Conservation (phyloP, 2,113 vertebrate species). For the Camelus dromedarius region DNA sequence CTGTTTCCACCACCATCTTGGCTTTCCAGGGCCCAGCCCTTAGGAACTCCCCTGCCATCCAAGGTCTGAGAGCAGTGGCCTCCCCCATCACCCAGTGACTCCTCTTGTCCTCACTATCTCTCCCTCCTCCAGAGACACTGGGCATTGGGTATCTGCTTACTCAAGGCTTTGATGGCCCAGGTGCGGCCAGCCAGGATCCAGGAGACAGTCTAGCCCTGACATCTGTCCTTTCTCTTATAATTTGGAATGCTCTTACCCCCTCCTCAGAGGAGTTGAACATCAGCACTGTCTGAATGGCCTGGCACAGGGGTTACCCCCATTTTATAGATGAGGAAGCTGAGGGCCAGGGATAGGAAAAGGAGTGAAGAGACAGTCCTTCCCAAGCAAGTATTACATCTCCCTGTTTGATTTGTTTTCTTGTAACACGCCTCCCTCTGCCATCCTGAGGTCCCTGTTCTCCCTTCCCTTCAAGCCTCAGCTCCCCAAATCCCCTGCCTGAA, state of each 20-base stretch:
- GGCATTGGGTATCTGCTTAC: slow-evolving; percentile 47
- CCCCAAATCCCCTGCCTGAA: not conserved
- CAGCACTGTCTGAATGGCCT: too few relatives aligned
- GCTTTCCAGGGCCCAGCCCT: not conserved
- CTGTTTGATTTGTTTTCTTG: not conserved
- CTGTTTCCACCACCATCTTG: not conserved
- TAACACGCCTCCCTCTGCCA: not conserved
- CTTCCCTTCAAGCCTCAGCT: not conserved
- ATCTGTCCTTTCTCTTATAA: not conserved
- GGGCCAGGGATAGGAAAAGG: not conserved
- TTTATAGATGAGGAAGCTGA: slow-evolving; percentile 23
- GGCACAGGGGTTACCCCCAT: not conserved
- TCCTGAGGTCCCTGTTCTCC: not conserved
- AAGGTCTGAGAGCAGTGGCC: not conserved
- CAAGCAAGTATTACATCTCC: not conserved
- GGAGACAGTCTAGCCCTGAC: not conserved
- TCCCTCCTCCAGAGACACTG: not conserved
- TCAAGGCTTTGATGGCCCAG: not conserved
- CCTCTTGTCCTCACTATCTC: not conserved
- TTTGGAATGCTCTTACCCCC: not conserved
- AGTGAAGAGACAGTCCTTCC: not conserved
- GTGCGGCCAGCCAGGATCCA: not conserved
- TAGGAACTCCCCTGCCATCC: not conserved
- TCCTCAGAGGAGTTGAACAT: not conserved
- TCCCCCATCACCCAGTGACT: not conserved